These are phyloP conservation scores for Amazona vittata DNA, from an alignment of 2,113 vertebrate genomes.

Conservation along the genomic window DNA sequence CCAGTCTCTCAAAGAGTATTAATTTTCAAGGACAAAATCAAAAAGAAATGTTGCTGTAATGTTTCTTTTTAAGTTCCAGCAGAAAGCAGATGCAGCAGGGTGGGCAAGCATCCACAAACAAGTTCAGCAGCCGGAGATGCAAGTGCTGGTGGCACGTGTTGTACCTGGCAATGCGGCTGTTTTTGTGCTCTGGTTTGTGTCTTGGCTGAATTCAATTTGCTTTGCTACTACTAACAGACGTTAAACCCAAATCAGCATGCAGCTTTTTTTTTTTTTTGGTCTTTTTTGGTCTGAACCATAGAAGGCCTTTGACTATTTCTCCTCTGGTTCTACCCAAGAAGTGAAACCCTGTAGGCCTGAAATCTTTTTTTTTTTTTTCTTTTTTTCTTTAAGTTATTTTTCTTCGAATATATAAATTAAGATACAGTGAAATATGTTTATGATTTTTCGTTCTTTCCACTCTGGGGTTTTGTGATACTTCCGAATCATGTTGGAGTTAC, in stretches of 20 bases:
- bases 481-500: neutral
- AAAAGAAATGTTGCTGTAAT: neutral
- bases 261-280: neutral
- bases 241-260: neutral
- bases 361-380: neutral
- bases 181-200: neutral
- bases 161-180: neutral
- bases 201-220: neutral
- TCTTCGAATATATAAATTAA: neutral
- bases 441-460: neutral
- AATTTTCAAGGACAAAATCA: constrained; percentile 20
- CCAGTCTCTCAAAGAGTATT: neutral
- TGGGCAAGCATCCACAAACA: neutral
- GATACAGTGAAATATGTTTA: neutral
- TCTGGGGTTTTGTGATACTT: neutral
- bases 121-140: neutral
- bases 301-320: neutral
- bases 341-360: neutral
- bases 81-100: neutral
- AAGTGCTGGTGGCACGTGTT: accelerated
- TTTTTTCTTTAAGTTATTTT: neutral
- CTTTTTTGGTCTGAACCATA: neutral
- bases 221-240: accelerated
- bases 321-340: neutral
- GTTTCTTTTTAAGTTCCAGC: neutral